Base-by-base conservation (phyloP, 2,888 invertebrate genomes). In the Dryococelus australis region DNA sequence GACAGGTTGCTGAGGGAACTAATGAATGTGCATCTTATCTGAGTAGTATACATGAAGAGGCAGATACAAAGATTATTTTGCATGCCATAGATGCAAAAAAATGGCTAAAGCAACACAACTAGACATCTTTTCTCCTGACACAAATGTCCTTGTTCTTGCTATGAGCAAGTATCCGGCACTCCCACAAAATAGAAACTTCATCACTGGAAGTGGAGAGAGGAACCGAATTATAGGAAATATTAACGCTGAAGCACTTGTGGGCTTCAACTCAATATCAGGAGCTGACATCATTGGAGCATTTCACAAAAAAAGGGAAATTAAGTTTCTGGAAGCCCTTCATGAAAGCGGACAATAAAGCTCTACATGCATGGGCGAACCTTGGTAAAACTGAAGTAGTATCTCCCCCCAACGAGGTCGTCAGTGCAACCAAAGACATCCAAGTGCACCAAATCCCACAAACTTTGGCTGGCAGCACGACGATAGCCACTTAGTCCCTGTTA, bases 191-290 rank as follows among this genome's bases (percentile, higher is more conserved):
- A 79, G 10, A 79, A 79, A 79, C 20, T 79, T 79, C 79, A 79
- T 79, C 79, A 79, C 79, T 12, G 79, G n/a, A 8, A 79, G 79
- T 24, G 79, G 79, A 79, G 27, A 79, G 79, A 79, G 79, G 79
- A 79, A 8, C n/a, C 79, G n/a, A n/a, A n/a, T n/a, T n/a, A n/a
- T 79, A 27, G 79, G 79, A n/a, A 79, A 27, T 26, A 0, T 79
- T 20, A 79, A 79, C 0, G 4, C 79, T 26, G 79, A 79, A 79
- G 79, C 9, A n/a, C 79, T 79, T 79, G 27, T 79, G n/a, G 79
- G 9, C 79, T 79, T 79, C 10, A 12, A 79, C 27, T n/a, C 79
- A 20, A 24, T 79, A 79, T 79, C 79, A 26, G 79, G 79, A 27
- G 79, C 79, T 26, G 79, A 79, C 27, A 8, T 79, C n/a, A 79